Base-by-base conservation (phyloP, 2,888 invertebrate species). In the Caenorhabditis angaria region DNA sequence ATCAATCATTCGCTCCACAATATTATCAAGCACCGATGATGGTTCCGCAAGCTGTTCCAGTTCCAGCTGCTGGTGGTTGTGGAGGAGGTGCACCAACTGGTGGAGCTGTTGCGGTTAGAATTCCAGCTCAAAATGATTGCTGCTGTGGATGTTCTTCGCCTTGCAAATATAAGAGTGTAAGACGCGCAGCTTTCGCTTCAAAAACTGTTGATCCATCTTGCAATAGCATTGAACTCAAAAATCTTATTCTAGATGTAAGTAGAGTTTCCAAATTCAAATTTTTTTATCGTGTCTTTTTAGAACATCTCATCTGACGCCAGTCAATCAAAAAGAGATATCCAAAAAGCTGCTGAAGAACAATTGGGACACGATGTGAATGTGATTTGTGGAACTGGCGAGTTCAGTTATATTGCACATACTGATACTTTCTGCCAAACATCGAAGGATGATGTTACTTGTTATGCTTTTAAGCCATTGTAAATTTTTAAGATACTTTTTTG, bases 341-440 rank as follows among this genome's bases (percentile, higher is more conserved):
- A 85, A 59, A 67, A 61, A 8, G 73, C 68, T 5, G 86, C 85
- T 0, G 83, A 86, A 59, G 71, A 75, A 2, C 24, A 55, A 12
- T 29, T 75, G 14, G 76, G 72, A 3, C 58, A 62, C 25, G 65
- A 66, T n/a, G 78, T 81, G 12, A 78, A 81, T 55, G 80, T 80
- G 0, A 80, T 86, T 25, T 86, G 86, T 65, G 86, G 86, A 22
- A 73, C 60, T 29, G 85, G 83, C 14, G 86, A 85, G 65, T 86
- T 85, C 75, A 82, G 82, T 53, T 86, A 84, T 71, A 70, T 85
- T 50, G 83, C 83, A n/a, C 85, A 87, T 70, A 83, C 86, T 4
- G 78, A 85, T 29, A 67, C 70, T 4, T 87, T 82, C 77, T 86
- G 86, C 60, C 86, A 87, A 59, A 70, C 79, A 1, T 74, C 74